Evolutionary conservation across 2,888 invertebrate genomes (phyloP).

Genomic region (Kuschelorhynchus macadamiae): DNA sequence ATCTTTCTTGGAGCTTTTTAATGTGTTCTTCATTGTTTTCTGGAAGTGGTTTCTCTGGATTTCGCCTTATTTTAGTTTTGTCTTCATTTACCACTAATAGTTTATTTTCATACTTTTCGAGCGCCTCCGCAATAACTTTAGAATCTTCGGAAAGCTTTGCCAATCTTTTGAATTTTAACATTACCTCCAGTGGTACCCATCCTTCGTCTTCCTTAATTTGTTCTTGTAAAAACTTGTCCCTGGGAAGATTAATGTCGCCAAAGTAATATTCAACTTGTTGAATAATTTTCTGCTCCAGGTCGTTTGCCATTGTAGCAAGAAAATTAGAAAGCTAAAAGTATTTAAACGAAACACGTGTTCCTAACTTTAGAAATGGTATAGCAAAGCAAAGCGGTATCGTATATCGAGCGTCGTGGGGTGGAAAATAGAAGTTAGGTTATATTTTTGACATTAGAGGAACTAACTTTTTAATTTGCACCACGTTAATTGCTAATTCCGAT

Average conservation of each 20-base stretch:
- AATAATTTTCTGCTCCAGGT: constrained; percentile 75
- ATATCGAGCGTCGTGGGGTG: too few species aligned
- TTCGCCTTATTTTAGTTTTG: constrained; percentile 78
- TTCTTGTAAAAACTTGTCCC: constrained; percentile 91
- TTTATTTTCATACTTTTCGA: constrained; percentile 81
- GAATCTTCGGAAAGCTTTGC: constrained; percentile 78
- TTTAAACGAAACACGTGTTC: too few species aligned
- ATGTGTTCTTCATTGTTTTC: constrained; percentile 88
- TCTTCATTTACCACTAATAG: constrained; percentile 79
- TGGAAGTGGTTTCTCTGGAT: constrained; percentile 82
- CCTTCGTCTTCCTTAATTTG: constrained; percentile 87
- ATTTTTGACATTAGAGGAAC: too few species aligned
- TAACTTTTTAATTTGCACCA: too few species aligned
- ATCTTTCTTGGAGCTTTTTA: constrained; percentile 81
- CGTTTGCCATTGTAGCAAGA: constrained; percentile 50
- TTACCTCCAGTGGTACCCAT: constrained; percentile 88
- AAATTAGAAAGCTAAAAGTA: too few species aligned
- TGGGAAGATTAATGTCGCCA: constrained; percentile 91
- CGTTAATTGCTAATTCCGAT: too few species aligned
- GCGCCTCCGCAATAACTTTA: constrained; percentile 79
- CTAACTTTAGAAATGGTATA: too few species aligned
- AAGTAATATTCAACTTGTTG: constrained; percentile 79
- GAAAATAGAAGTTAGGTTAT: too few species aligned
- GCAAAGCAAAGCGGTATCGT: too few species aligned
- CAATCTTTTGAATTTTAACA: constrained; percentile 92